Conservation (phyloP, 2,797 vertebrate genomes). For the Alectoris magna region DNA sequence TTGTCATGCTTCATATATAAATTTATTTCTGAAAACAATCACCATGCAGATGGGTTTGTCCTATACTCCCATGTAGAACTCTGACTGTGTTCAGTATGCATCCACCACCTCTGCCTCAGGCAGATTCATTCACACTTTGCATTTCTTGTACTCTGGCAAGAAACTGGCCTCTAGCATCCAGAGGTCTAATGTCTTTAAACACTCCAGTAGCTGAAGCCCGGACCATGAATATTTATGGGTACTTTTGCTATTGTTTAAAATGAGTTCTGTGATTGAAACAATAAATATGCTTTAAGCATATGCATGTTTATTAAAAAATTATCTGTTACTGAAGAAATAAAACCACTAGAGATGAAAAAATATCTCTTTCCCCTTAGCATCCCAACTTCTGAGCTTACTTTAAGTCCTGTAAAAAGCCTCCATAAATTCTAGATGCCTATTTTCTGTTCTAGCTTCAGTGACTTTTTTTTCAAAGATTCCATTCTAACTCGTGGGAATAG, state of each 20-base stretch:
- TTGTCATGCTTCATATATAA: not conserved
- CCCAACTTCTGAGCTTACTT: not conserved
- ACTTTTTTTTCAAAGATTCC: not conserved
- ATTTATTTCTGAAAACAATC: not conserved
- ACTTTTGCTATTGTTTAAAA: not conserved
- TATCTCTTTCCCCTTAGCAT: not conserved
- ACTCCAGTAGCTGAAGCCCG: not conserved
- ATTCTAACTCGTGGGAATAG: not conserved
- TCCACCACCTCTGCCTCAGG: not conserved
- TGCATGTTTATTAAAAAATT: not conserved
- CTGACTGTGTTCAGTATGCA: not conserved
- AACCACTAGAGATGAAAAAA: not conserved
- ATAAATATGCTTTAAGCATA: not conserved
- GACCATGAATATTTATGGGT: not conserved
- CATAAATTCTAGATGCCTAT: not conserved
- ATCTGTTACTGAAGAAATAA: not conserved
- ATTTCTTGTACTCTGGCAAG: not conserved
- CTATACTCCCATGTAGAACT: not conserved
- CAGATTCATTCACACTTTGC: not conserved
- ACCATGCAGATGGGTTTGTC: not conserved
- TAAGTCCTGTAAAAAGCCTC: not conserved
- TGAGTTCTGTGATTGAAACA: not conserved
- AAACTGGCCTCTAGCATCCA: not conserved
- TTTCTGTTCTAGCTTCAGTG: not conserved
- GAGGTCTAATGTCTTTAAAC: not conserved